Percentiles rank a stretch among this genome's conserved stretches.
These are phyloP conservation scores for Limosa lapponica DNA, from an alignment of 2,797 vertebrate species.

Conservation along the genomic window DNA sequence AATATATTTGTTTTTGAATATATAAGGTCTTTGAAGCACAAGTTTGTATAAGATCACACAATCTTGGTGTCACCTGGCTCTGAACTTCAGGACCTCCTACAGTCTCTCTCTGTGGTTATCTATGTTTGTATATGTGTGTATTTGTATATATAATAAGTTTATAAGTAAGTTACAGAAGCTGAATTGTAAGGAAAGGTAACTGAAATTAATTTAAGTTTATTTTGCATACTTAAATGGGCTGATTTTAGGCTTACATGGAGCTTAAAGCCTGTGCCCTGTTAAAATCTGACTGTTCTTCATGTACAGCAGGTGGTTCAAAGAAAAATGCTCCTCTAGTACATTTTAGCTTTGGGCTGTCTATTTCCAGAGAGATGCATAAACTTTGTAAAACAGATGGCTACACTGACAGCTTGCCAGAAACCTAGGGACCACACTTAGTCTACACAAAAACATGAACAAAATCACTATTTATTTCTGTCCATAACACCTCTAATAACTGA, in stretches of 20 bases:
- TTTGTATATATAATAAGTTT: background rate
- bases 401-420: constrained; percentile 37
- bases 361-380: constrained; percentile 38
- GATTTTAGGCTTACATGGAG: background rate
- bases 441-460: constrained; percentile 31
- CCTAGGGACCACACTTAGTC: constrained; percentile 1
- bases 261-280: background rate
- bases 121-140: background rate
- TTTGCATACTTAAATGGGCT: background rate
- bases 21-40: background rate
- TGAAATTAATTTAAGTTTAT: background rate
- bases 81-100: background rate
- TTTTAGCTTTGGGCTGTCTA: constrained; percentile 15
- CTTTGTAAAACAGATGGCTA: constrained; percentile 47
- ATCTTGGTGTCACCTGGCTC: background rate
- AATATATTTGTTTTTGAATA: background rate
- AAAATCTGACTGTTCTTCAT: background rate
- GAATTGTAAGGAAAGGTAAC: background rate
- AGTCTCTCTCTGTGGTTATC: background rate
- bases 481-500: background rate
- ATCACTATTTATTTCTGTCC: constrained; percentile 14
- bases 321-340: background rate
- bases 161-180: background rate
- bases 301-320: constrained; percentile 17
- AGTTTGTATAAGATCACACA: background rate